phyloP scores from a whole-genome alignment of 2,797 vertebrate genomes.

The Sebastes iracundus region DNA sequence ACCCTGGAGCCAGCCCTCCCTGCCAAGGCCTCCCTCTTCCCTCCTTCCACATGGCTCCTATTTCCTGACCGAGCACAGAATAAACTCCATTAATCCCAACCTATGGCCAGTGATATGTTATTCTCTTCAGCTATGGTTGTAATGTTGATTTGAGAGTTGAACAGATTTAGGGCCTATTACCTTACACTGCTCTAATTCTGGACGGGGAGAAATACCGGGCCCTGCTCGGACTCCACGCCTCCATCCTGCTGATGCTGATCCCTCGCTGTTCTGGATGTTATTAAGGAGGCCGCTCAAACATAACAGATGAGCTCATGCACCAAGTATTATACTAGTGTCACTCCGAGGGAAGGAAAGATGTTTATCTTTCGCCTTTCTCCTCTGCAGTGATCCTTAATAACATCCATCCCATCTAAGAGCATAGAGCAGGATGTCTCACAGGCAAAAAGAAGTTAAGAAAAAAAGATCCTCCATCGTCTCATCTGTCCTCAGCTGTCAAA shows the following conservation, averaged over 20 bases:
- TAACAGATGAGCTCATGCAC: slow-evolving; percentile 78
- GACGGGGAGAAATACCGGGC: slow-evolving; percentile 20
- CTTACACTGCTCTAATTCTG: slow-evolving; percentile 73
- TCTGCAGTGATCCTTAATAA: slow-evolving; percentile 51
- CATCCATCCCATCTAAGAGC: slow-evolving; percentile 35
- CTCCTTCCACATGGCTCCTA: slow-evolving; percentile 60
- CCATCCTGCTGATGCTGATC: slow-evolving; percentile 48
- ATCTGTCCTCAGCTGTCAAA: slow-evolving; percentile 24
- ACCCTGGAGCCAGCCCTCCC: slow-evolving; percentile 30
- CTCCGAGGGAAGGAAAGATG: slow-evolving; percentile 56
- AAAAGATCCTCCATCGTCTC: slow-evolving; percentile 16
- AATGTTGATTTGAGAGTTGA: slow-evolving; percentile 67
- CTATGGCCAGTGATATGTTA: slow-evolving; percentile 59
- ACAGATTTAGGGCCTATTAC: slow-evolving; percentile 72
- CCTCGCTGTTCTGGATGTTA: slow-evolving; percentile 74
- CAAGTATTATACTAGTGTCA: slow-evolving; percentile 71
- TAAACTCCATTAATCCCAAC: slow-evolving; percentile 67
- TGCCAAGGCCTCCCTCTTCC: slow-evolving; percentile 41
- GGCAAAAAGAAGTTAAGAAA: slow-evolving; percentile 25
- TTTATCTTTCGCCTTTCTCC: slow-evolving; percentile 56
- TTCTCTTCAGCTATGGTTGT: slow-evolving; percentile 69
- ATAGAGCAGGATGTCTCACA: slow-evolving; percentile 42
- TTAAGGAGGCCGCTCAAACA: slow-evolving; percentile 72
- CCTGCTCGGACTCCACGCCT: slow-evolving; percentile 37
- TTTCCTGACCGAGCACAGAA: slow-evolving; percentile 64